Evolutionary conservation across 1,140 invertebrate genomes (phyloP).

Genomic region (Aporrectodea caliginosa): DNA sequence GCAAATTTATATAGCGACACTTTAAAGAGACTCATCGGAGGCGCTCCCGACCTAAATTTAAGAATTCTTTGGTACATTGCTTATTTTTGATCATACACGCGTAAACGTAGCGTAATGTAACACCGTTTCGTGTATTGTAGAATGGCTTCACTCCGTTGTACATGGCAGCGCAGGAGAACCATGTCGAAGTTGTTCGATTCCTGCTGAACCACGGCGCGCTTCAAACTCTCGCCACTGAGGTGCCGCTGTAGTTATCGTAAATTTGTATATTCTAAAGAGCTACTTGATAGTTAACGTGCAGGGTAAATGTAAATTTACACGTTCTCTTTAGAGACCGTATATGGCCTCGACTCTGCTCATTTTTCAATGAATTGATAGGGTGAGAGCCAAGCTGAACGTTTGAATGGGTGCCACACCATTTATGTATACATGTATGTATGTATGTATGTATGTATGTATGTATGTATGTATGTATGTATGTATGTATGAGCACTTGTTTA

Average conservation of each 20-base stretch:
- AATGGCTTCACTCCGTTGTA: slow-evolving; percentile 99
- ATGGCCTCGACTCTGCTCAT: neutral
- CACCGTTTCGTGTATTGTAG: slow-evolving; percentile 5
- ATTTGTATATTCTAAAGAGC: neutral
- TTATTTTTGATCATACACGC: neutral
- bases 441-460: too few relatives aligned
- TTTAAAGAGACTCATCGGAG: too few relatives aligned
- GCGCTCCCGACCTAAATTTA: too few relatives aligned
- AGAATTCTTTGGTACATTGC: neutral
- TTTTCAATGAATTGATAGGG: too few relatives aligned
- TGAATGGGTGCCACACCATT: too few relatives aligned
- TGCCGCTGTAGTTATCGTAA: neutral
- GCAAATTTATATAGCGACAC: neutral
- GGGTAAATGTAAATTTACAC: neutral
- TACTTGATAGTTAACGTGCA: neutral
- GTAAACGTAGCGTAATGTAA: neutral
- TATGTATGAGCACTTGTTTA: too few relatives aligned
- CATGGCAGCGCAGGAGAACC: slow-evolving; percentile 99
- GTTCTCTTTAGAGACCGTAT: neutral
- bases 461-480: too few relatives aligned
- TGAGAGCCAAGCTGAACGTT: too few relatives aligned
- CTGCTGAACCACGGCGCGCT: slow-evolving; percentile 90
- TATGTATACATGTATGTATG: too few relatives aligned
- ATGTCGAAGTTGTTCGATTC: slow-evolving; percentile 91
- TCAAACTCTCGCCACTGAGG: slow-evolving; percentile 87